A percentile compares a stretch with the other conserved stretches of the same genome.
Evolutionary conservation across 2,888 invertebrate genomes (phyloP).

Genomic region (Acholoe squamosa): DNA sequence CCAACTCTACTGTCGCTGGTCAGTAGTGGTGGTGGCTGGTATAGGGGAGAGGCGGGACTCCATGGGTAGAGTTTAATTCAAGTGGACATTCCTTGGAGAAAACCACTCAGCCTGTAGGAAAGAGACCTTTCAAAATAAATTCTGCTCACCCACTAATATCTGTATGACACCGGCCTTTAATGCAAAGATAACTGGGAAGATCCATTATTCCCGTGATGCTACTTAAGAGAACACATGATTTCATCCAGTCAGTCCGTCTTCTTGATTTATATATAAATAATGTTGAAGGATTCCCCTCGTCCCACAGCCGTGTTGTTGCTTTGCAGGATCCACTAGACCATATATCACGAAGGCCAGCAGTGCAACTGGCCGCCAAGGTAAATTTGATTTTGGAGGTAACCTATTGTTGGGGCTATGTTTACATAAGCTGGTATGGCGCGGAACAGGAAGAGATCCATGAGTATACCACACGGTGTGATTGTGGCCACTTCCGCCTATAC

Average conservation of each 20-base stretch:
- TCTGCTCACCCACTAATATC: too few relatives aligned
- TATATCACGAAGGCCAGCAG: too few relatives aligned
- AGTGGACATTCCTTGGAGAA: neutral
- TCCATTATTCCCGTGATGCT: neutral
- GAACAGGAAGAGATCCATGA: neutral
- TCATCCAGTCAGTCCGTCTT: neutral
- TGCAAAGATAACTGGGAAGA: too few relatives aligned
- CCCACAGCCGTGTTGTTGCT: too few relatives aligned
- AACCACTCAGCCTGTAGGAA: neutral
- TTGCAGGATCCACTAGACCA: too few relatives aligned
- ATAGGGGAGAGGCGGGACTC: neutral
- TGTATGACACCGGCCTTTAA: too few relatives aligned
- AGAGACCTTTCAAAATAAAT: too few relatives aligned
- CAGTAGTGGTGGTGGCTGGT: neutral
- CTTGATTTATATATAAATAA: too few relatives aligned
- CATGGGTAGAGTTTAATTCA: neutral
- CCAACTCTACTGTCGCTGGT: neutral
- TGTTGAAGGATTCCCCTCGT: too few relatives aligned
- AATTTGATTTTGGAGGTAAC: conserved; percentile 6
- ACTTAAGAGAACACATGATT: neutral
- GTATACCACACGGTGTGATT: neutral
- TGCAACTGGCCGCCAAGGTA: too few relatives aligned
- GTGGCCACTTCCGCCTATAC: neutral
- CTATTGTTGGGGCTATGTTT: conserved; percentile 26
- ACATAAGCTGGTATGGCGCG: neutral